Base-by-base conservation (phyloP, 2,888 invertebrate species). In the Ophion obscuratus region DNA sequence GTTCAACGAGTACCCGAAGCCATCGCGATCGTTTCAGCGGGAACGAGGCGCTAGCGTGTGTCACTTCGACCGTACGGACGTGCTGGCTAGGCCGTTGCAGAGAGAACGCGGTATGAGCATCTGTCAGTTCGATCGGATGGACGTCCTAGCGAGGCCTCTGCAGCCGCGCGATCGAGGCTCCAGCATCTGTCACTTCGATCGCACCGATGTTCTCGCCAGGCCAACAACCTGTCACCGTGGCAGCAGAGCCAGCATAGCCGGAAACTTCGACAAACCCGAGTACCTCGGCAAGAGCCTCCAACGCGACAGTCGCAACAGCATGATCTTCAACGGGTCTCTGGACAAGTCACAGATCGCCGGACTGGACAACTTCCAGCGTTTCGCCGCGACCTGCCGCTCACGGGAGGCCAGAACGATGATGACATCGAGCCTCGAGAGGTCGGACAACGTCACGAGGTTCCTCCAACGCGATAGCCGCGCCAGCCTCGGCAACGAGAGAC, bases 31-130 rank as follows among this genome's bases (percentile, higher is more conserved):
- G 57, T 80, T 90, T 61, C 88, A 90, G 24, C 90, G 91, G 44
- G 92, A 92, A 57, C 88, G 92, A 24, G 88, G 91, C 3, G 92
- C 90, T 89, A 92, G 92, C 67, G 87, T 92, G 47, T 91, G 91
- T 66, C 91, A 92, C 5, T 91, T 90, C 68, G 92, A 92, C 75
- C 85, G 90, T 36, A 92, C 87, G 75, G 91, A 92, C 57, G 90
- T 90, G 6, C 76, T 91, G 7, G 91, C 88, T 10, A 87, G 90
- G 14, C 91, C 91, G 44, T 53, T 92, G 83, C 91, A 90, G 71
- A 88, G 90, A 2, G 92, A 92, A 57, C 89, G 92, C 11, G 90
- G 90, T 0, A 90, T 89, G 88, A 91, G 92, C 70, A 88, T 92
- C 68, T 91, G 91, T 64, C 91, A 92, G n/a, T 91, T 91, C 79